Percentiles rank a stretch among this genome's conserved stretches.
These are phyloP conservation scores for Abramis brama DNA, from an alignment of 2,113 vertebrate genomes.

Conservation along the genomic window DNA sequence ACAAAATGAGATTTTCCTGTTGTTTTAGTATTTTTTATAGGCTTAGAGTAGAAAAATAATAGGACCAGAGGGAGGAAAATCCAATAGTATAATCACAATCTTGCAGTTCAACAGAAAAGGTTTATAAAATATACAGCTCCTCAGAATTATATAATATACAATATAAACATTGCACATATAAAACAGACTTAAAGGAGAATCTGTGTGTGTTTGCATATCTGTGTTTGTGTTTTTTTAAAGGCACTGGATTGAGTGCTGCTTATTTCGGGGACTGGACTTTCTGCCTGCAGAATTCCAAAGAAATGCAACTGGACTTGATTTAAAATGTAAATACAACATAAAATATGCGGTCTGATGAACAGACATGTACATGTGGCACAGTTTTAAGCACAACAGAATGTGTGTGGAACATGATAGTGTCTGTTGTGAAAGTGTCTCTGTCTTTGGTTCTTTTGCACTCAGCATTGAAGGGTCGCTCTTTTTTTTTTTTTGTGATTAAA, in stretches of 20 bases:
- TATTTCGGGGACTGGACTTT: slow-evolving; percentile 11
- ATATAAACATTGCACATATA: slow-evolving; percentile 44
- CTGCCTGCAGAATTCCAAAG: slow-evolving; percentile 44
- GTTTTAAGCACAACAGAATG: slow-evolving; percentile 28
- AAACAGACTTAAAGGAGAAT: slow-evolving; percentile 10
- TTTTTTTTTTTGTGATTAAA: not conserved
- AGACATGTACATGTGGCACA: not conserved
- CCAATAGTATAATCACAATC: slow-evolving; percentile 32
- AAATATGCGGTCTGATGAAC: not conserved
- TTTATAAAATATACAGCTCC: slow-evolving; percentile 46
- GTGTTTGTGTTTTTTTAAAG: not conserved
- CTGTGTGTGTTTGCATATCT: slow-evolving; percentile 10
- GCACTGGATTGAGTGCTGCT: slow-evolving; percentile 20
- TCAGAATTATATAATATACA: slow-evolving; percentile 41
- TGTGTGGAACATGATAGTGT: not conserved
- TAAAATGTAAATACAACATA: slow-evolving; percentile 10
- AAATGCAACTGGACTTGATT: slow-evolving; percentile 17
- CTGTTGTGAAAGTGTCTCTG: slow-evolving; percentile 14
- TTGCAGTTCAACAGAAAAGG: slow-evolving; percentile 19
- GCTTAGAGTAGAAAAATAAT: slow-evolving; percentile 27
- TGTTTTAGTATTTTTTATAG: slow-evolving; percentile 32
- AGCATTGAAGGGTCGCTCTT: not conserved
- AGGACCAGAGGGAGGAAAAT: not conserved
- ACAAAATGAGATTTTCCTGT: slow-evolving; percentile 28
- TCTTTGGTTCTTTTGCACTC: slow-evolving; percentile 30